phyloP scores from a whole-genome alignment of 2,888 invertebrate species.

The Drosophila conformis region DNA sequence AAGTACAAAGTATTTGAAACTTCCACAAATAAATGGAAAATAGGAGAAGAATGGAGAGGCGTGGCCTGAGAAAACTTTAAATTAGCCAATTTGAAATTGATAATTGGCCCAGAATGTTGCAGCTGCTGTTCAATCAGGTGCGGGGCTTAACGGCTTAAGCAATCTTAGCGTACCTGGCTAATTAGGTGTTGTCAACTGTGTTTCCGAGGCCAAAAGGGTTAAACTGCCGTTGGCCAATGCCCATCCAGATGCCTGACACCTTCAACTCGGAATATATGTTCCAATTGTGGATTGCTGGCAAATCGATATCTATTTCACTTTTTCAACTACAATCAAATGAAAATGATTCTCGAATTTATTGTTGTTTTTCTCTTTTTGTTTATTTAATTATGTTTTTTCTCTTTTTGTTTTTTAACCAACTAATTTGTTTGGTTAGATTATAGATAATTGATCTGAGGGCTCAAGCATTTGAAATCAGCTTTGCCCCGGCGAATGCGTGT shows the following conservation, averaged over 20 bases:
- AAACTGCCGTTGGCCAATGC: background rate
- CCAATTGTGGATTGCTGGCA: background rate
- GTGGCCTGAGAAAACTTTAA: slow-evolving; percentile 3
- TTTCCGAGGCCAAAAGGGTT: background rate
- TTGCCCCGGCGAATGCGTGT: background rate
- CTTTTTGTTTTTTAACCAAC: slow-evolving; percentile 4
- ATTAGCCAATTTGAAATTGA: slow-evolving; percentile 5
- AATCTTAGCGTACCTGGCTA: slow-evolving; percentile 32
- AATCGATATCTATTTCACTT: background rate
- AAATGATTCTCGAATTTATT: background rate
- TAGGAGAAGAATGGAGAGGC: background rate
- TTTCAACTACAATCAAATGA: background rate
- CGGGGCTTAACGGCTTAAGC: slow-evolving; percentile 19
- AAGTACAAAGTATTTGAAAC: no score
- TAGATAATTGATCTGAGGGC: background rate
- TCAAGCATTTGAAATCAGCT: background rate
- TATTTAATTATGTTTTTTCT: background rate
- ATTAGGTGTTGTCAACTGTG: slow-evolving; percentile 33
- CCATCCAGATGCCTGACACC: background rate
- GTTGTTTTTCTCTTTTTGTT: background rate
- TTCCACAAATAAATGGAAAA: background rate
- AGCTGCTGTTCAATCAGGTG: slow-evolving; percentile 29
- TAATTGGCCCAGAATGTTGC: background rate
- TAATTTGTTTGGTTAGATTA: slow-evolving; percentile 24
- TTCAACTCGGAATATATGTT: background rate